Evolutionary conservation across 2,888 invertebrate species (phyloP), one percentile per base, ranked within the genome.

Genomic region (Dioctria rufipes): DNA sequence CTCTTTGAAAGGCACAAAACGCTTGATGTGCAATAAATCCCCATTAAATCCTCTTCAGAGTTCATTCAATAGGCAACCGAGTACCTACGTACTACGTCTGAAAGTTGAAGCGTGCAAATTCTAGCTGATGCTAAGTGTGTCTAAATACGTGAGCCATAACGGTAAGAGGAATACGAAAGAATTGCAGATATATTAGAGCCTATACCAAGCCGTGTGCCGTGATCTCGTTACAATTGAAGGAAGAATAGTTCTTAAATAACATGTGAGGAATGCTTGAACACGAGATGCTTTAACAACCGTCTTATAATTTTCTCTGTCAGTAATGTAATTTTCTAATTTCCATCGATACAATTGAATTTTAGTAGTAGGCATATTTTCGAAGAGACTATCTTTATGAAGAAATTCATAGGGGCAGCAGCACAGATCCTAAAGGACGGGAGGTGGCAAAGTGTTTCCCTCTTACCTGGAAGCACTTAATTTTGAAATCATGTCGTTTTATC

Each of bases 11-110:
- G 78, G 42, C 60, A 25, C 25, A 71, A 80, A 80, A 37, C 40
- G 71, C 80, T 71, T 71, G 49, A 80, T 80, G 51, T 80, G 80
- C 80, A 80, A 80, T 80, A 80, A 80, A 80, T 69, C 69, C 61
- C 61, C 71, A 80, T 80, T 60, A 71, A 79, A 54, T 73, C 73
- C 40, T 58, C 73, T 73, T 39, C 54, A 77, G 73, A 11, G 73
- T 42, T 37, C n/a, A 37, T 4, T 58, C n/a, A 54, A 43, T 40
- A 77, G 49, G 46, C 60, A 46, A 25, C 25, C 39, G 40, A 78
- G 66, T 66, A 25, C 25, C 25, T 25, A 25, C 2, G 25, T 25
- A 25, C 25, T 25, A 37, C 63, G 65, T 43, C 63, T 61, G 73
- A 43, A 73, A 65, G 40, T 37, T 25, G 25, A 25, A 25, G 25